Conservation (phyloP, 1,140 invertebrate species). For the Drosophila sproati region DNA sequence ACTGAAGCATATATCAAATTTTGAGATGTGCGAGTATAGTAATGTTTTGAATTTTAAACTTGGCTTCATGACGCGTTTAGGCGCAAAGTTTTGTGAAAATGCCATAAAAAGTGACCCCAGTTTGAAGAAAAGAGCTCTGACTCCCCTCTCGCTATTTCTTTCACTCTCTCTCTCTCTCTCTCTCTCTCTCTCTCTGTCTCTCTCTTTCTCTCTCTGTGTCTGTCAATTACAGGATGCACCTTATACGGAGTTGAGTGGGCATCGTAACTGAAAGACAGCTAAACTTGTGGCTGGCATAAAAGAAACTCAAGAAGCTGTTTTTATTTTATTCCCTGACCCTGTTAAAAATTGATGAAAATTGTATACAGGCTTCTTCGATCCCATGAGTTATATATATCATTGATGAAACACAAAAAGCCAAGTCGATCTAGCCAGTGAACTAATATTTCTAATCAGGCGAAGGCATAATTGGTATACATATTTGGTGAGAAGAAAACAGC, state of each 20-base stretch:
- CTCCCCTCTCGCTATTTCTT: too few relatives aligned
- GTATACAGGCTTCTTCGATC: too few relatives aligned
- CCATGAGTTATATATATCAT: too few relatives aligned
- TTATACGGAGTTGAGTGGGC: constrained; percentile 3
- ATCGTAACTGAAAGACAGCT: not conserved
- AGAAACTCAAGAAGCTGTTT: constrained; percentile 67
- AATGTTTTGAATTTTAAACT: constrained; percentile 44
- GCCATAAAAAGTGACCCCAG: constrained; percentile 50
- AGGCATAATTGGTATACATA: too few relatives aligned
- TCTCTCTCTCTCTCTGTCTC: not conserved
- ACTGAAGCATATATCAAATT: not conserved
- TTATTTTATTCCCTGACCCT: not conserved
- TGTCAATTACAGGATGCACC: constrained; percentile 52
- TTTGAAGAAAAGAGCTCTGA: constrained; percentile 30
- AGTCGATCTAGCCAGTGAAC: too few relatives aligned
- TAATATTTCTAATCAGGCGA: too few relatives aligned
- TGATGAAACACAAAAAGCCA: too few relatives aligned
- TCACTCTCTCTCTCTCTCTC: too few relatives aligned
- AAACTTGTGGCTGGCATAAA: constrained; percentile 39
- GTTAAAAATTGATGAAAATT: too few relatives aligned
- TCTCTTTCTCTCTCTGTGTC: not conserved
- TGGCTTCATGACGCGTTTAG: constrained; percentile 68
- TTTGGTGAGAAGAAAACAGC: too few relatives aligned
- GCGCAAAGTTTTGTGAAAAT: constrained; percentile 61
- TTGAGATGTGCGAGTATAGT: not conserved